Base-by-base conservation (phyloP, 2,888 invertebrate genomes). In the Lysandra coridon region DNA sequence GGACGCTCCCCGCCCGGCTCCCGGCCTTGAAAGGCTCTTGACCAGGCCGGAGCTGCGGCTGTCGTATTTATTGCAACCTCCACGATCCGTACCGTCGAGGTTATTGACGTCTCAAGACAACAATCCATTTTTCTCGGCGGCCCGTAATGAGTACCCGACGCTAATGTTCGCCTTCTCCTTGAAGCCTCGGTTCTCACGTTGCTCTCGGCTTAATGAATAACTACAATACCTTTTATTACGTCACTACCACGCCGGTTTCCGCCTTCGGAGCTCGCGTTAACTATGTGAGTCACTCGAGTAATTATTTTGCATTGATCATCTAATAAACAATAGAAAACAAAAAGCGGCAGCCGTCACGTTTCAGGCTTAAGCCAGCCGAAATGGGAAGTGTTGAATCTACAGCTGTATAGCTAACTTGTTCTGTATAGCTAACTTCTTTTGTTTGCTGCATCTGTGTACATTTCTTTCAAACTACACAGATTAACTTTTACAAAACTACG, bases 21-120 rank as follows among this genome's bases (percentile, higher is more conserved):
- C 91, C 90, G 92, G 91, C 94, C 94, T 94, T 94, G 94, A 94
- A 94, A 94, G 94, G 94, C 93, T 93, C 94, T 94, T 94, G 94
- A 94, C 94, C 94, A 94, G 92, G 88, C 92, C 93, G 92, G 87
- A 88, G 88, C 87, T 89, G 91, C 87, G 91, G 91, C 89, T 92
- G 91, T 91, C 90, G 92, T 93, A 93, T 93, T 93, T 94, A 93
- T 94, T 93, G 94, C 94, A 94, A 94, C 90, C 92, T 93, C 94
- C 90, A 90, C 90, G 92, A 93, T 93, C 92, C 89, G 90, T 93
- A 92, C 92, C 89, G 91, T 83, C 92, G 93, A 94, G 94, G 94
- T 94, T 94, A 94, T 94, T 94, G 93, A 94, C 94, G 92, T 86
- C 89, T 87, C 86, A 86, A 87, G 85, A 85, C 87, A 85, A 88